phyloP scores from a whole-genome alignment of 2,797 vertebrate genomes.

The Sebastes oblongus region DNA sequence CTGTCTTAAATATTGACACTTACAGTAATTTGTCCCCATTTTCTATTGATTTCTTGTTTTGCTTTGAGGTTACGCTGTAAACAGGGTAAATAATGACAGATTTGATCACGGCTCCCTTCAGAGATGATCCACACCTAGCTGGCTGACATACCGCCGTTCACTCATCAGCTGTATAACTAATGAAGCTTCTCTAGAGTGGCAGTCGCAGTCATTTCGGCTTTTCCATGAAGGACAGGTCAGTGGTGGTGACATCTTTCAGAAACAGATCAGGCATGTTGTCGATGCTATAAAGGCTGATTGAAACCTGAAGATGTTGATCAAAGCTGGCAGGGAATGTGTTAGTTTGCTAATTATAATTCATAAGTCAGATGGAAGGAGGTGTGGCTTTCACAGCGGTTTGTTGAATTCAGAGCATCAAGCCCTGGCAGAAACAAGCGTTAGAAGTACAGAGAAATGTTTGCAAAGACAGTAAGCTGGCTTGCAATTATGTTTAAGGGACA shows the following conservation, averaged over 20 bases:
- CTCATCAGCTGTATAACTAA: constrained; percentile 45
- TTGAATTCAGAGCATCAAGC: constrained; percentile 23
- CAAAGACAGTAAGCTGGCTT: not conserved
- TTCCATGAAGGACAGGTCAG: constrained; percentile 27
- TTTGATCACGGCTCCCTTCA: constrained; percentile 49
- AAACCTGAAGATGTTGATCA: constrained; percentile 57
- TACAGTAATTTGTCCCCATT: constrained; percentile 79
- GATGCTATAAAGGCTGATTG: constrained; percentile 37
- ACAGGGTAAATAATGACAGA: constrained; percentile 78
- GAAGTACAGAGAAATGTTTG: constrained; percentile 7
- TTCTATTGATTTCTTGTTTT: constrained; percentile 81
- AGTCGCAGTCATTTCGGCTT: not conserved
- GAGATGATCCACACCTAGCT: constrained; percentile 29
- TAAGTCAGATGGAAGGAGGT: constrained; percentile 52
- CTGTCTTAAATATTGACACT: constrained; percentile 80
- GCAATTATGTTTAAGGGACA: constrained; percentile 5
- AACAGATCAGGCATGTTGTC: constrained; percentile 51
- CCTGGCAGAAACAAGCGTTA: not conserved
- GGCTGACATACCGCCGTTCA: constrained; percentile 10
- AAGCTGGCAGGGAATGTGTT: constrained; percentile 54
- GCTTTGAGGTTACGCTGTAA: constrained; percentile 71
- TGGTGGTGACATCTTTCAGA: constrained; percentile 43
- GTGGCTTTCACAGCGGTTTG: constrained; percentile 39
- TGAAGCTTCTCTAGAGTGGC: constrained; percentile 30
- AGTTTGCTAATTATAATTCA: constrained; percentile 66